These are phyloP conservation scores for Delphinus delphis DNA, from an alignment of 2,113 vertebrate species.

Conservation along the genomic window DNA sequence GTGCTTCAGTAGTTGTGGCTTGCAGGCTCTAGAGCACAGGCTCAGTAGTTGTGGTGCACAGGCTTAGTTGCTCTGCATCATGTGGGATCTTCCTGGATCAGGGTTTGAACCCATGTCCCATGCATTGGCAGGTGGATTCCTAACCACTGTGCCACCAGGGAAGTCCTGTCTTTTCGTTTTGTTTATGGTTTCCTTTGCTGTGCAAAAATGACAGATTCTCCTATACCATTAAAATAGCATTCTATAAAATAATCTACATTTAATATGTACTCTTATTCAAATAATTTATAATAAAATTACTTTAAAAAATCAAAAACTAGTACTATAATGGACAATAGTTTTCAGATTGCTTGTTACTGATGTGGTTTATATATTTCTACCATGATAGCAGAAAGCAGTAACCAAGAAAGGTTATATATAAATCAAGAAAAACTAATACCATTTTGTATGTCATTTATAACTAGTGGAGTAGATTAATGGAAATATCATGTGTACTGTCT, in stretches of 20 bases:
- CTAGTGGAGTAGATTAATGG: background rate
- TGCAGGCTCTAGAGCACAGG: too few species aligned
- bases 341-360: background rate
- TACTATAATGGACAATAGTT: background rate
- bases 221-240: background rate
- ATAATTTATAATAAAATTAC: background rate
- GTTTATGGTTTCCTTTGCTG: background rate
- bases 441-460: constrained; percentile 36
- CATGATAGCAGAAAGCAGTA: constrained; percentile 28
- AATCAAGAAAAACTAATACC: constrained; percentile 18
- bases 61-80: too few species aligned
- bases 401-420: background rate
- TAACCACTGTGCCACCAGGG: too few species aligned
- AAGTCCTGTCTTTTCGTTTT: too few species aligned
- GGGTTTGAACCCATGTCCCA: too few species aligned
- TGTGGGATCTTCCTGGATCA: too few species aligned
- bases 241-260: background rate
- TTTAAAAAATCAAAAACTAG: background rate
- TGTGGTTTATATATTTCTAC: background rate
- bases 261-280: background rate
- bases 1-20: too few species aligned
- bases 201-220: background rate
- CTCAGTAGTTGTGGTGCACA: too few species aligned
- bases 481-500: background rate
- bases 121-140: too few species aligned